A percentile compares a stretch with the other conserved stretches of the same genome.
phyloP scores from a whole-genome alignment of 2,888 invertebrate genomes.

The Digitonthophagus gazella region DNA sequence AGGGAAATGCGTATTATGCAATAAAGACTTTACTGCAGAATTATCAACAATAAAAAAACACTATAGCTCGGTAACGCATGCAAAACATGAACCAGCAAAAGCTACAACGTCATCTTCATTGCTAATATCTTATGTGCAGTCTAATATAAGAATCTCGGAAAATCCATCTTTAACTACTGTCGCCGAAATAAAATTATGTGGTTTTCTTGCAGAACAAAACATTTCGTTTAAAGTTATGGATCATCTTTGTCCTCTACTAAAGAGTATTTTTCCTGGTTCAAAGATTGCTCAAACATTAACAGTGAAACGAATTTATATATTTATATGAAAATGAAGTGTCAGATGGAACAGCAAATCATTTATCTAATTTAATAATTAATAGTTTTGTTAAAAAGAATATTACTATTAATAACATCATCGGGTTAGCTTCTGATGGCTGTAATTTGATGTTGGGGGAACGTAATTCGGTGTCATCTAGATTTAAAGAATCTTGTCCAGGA shows the following conservation, averaged over 20 bases:
- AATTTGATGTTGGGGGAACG: constrained; percentile 42
- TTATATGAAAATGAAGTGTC: not conserved
- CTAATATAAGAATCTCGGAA: not conserved
- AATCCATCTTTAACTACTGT: not conserved
- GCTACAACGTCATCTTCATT: not conserved
- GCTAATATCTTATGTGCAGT: not conserved
- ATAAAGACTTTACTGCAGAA: not conserved
- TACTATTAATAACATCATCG: constrained; percentile 41
- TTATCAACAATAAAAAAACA: not conserved
- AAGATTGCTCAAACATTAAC: constrained; percentile 1
- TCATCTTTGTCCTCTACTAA: constrained; percentile 18
- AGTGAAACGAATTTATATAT: not conserved
- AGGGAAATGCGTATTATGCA: constrained; percentile 5
- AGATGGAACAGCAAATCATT: not conserved
- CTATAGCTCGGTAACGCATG: not conserved
- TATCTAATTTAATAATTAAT: constrained; percentile 20
- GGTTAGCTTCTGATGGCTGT: constrained; percentile 43
- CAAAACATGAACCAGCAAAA: not conserved
- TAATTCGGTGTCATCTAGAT: constrained; percentile 39
- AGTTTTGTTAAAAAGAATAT: constrained; percentile 28
- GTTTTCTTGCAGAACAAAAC: constrained; percentile 38
- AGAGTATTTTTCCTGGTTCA: constrained; percentile 1
- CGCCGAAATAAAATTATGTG: constrained; percentile 35
- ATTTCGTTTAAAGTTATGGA: constrained; percentile 36
- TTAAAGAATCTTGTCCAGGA: constrained; percentile 37